These are phyloP conservation scores for Lutraria rhynchaena DNA, from an alignment of 1,140 invertebrate genomes.

Conservation along the genomic window DNA sequence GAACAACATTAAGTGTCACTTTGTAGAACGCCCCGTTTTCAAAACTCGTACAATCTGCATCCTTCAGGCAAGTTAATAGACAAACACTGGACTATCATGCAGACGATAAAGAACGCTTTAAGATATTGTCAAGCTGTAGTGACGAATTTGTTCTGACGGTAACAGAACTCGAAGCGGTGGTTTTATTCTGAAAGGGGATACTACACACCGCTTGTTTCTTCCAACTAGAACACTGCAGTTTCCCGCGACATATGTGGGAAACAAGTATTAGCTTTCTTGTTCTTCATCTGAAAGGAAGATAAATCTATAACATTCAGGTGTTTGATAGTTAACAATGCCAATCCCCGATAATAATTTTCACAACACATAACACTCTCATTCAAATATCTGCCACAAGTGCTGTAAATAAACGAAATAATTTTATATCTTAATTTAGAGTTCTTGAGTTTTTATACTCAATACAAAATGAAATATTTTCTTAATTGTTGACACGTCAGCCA, in stretches of 20 bases:
- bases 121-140: constrained; percentile 40
- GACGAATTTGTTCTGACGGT: constrained; percentile 41
- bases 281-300: neutral
- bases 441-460: too few species aligned
- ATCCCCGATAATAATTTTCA: too few species aligned
- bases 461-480: too few species aligned
- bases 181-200: constrained; percentile 46
- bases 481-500: too few species aligned
- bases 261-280: neutral
- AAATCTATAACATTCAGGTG: constrained; percentile 22
- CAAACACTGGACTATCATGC: constrained; percentile 42
- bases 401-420: too few species aligned
- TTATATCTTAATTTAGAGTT: too few species aligned
- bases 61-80: constrained; percentile 52
- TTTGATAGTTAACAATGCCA: neutral
- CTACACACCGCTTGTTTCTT: neutral
- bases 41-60: constrained; percentile 54
- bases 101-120: constrained; percentile 8
- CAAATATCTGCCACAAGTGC: too few species aligned
- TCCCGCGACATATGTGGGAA: constrained; percentile 48
- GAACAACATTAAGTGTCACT: constrained; percentile 58
- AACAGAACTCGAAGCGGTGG: constrained; percentile 38
- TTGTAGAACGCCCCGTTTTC: constrained; percentile 43
- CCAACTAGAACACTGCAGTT: constrained; percentile 17
- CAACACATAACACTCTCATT: too few species aligned